phyloP scores from a whole-genome alignment of 2,797 vertebrate genomes.

The Gymnoscopelus microlampas region DNA sequence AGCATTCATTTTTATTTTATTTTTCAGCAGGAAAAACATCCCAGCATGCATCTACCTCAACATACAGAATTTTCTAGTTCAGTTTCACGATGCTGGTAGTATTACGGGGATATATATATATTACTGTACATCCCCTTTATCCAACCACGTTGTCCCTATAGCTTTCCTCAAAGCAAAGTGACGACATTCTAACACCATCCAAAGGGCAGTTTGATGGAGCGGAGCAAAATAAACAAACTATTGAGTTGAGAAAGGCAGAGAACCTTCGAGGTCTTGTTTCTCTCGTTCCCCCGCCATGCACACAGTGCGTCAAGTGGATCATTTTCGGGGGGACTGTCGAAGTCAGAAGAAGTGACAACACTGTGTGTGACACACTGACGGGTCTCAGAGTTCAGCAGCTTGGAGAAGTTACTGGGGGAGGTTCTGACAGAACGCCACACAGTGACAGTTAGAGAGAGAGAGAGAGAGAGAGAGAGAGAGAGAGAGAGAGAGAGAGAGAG shows the following conservation, averaged over 20 bases:
- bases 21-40: too few species aligned
- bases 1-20: too few species aligned
- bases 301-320: constrained; percentile 58
- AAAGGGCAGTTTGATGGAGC: constrained; percentile 54
- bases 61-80: too few species aligned
- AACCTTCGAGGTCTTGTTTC: constrained; percentile 65
- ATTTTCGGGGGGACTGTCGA: constrained; percentile 63
- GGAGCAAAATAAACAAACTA: constrained; percentile 49
- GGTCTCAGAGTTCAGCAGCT: constrained; percentile 72
- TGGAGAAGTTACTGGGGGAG: constrained; percentile 67
- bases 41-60: too few species aligned
- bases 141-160: neutral
- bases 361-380: constrained; percentile 68
- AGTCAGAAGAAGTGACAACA: constrained; percentile 77
- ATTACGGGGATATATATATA: too few species aligned
- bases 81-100: too few species aligned
- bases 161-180: constrained; percentile 32
- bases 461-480: too few species aligned
- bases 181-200: constrained; percentile 9
- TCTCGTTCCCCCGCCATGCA: constrained; percentile 50
- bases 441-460: neutral
- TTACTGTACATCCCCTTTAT: neutral
- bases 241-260: constrained; percentile 44
- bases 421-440: constrained; percentile 63
- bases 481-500: too few species aligned